phyloP scores from a whole-genome alignment of 2,888 invertebrate species.

The Actias luna region DNA sequence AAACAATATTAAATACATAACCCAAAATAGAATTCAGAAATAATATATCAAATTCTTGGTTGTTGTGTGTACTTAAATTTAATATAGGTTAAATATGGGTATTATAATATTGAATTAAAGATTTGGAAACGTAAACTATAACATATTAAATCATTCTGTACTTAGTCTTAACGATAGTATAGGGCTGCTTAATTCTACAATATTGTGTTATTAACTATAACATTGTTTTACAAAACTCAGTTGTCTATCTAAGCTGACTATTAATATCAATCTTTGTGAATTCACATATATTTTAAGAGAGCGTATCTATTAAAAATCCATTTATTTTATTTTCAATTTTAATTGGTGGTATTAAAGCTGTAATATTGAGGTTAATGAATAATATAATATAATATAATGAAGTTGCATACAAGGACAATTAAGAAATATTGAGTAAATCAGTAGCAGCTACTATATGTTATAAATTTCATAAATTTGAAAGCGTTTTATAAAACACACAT shows the following conservation, averaged over 20 bases:
- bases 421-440: constrained; percentile 28
- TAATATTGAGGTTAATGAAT: not conserved
- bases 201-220: too few relatives aligned
- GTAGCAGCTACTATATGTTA: not conserved
- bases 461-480: not conserved
- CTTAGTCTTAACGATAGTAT: too few relatives aligned
- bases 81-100: too few relatives aligned
- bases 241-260: not conserved
- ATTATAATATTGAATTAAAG: too few relatives aligned
- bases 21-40: too few relatives aligned
- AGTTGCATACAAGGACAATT: constrained; percentile 39
- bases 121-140: too few relatives aligned
- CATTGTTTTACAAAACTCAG: too few relatives aligned
- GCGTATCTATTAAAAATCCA: not conserved
- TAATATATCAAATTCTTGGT: too few relatives aligned
- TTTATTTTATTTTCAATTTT: not conserved
- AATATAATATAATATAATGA: constrained; percentile 48
- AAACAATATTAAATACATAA: too few relatives aligned
- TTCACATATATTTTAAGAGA: not conserved
- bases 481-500: not conserved
- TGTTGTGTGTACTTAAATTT: too few relatives aligned
- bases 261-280: not conserved
- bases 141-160: too few relatives aligned
- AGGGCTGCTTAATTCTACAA: too few relatives aligned
- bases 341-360: not conserved